A percentile compares a stretch with the other conserved stretches of the same genome.
Conservation (phyloP, 1,140 invertebrate genomes). For the Sminthurinus signatus region DNA sequence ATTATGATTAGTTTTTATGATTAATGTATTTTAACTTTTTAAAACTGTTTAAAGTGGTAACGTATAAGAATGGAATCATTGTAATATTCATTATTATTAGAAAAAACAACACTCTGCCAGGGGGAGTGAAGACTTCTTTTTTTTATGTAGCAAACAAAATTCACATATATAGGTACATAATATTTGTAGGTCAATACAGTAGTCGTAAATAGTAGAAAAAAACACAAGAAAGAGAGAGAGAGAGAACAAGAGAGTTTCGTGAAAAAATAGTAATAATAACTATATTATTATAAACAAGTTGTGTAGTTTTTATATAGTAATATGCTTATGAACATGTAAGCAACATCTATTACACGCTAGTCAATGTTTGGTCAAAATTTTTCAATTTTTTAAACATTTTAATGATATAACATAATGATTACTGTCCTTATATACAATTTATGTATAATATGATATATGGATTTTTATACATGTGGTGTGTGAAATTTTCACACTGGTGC, state of each 20-base stretch:
- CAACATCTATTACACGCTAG: slow-evolving; percentile 34
- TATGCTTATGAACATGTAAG: slow-evolving; percentile 7
- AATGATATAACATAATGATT: background rate
- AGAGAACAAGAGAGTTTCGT: background rate
- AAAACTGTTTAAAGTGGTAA: background rate
- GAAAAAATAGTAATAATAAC: background rate
- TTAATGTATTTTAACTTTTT: background rate
- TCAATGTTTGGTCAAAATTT: slow-evolving; percentile 37
- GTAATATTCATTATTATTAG: background rate
- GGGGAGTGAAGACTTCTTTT: background rate
- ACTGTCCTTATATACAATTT: slow-evolving; percentile 9
- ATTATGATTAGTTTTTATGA: too few relatives aligned
- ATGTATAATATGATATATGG: too few relatives aligned
- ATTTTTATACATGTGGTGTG: too few relatives aligned
- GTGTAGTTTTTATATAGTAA: background rate
- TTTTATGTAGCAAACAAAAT: background rate
- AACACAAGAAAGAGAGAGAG: too few relatives aligned
- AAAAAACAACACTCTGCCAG: background rate
- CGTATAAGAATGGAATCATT: background rate
- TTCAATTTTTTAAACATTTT: slow-evolving; percentile 24
- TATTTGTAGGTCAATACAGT: too few relatives aligned
- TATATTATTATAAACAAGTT: background rate
- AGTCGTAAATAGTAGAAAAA: too few relatives aligned
- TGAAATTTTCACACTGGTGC: slow-evolving; percentile 30
- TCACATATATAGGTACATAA: background rate